Conservation (phyloP, 2,113 vertebrate species). For the Carassius gibelio region DNA sequence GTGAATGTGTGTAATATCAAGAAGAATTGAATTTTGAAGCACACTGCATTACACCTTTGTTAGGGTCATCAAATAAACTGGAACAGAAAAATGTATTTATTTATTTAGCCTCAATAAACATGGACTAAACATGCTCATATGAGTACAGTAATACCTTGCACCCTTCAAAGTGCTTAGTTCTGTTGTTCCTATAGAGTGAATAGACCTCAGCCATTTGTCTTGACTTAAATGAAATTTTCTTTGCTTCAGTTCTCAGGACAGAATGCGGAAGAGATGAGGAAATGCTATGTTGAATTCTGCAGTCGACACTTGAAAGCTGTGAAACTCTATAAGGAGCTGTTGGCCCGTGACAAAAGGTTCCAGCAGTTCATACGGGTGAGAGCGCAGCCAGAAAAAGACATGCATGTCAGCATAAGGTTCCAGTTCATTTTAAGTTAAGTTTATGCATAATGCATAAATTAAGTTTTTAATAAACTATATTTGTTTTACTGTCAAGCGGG, state of each 20-base stretch:
- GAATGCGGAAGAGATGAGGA: constrained; percentile 85
- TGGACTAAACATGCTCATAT: no score
- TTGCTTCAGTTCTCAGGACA: constrained; percentile 84
- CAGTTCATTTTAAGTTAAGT: background rate
- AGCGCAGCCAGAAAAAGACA: background rate
- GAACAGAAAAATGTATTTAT: no score
- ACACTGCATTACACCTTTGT: no score
- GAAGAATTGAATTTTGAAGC: no score
- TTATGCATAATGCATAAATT: background rate
- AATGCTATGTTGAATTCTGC: constrained; percentile 90
- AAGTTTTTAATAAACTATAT: background rate
- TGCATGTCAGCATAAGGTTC: no score
- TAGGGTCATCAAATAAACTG: no score
- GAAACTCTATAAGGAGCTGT: constrained; percentile 92
- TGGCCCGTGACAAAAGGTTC: constrained; percentile 87
- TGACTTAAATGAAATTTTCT: background rate
- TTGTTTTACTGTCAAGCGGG: constrained; percentile 70
- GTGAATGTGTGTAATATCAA: no score
- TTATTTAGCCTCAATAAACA: no score
- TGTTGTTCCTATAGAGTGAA: background rate
- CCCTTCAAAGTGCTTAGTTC: background rate
- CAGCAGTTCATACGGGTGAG: constrained; percentile 92
- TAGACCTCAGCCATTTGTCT: background rate
- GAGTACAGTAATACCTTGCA: no score
- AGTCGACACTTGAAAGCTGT: constrained; percentile 90